Evolutionary conservation across 2,888 invertebrate genomes (phyloP).

Genomic region (Plagodis dolabraria): DNA sequence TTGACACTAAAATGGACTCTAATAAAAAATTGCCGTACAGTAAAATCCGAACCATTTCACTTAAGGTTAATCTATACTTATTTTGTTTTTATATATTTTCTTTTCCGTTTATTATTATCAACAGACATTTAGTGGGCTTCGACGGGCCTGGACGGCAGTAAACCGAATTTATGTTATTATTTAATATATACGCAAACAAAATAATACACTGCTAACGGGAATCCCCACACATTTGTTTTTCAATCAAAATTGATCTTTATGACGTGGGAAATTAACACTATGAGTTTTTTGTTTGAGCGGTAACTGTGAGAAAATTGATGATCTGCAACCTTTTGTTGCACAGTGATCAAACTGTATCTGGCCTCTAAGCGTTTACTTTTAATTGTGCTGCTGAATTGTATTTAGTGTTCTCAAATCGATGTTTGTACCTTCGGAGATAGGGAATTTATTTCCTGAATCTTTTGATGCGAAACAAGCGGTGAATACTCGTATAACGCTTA

Average conservation of each 20-base stretch:
- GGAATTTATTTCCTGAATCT: too few relatives aligned
- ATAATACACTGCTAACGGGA: constrained; percentile 28
- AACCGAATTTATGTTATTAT: constrained; percentile 46
- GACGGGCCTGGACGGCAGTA: constrained; percentile 39
- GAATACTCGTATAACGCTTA: too few relatives aligned
- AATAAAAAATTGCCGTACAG: not conserved
- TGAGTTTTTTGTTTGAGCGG: constrained; percentile 11
- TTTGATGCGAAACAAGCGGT: too few relatives aligned
- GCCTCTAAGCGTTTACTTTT: constrained; percentile 37
- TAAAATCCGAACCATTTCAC: constrained; percentile 27
- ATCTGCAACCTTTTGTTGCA: constrained; percentile 29
- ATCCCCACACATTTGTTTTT: constrained; percentile 20
- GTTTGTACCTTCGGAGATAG: too few relatives aligned
- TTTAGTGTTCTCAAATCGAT: constrained; percentile 1
- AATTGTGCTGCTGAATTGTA: constrained; percentile 31
- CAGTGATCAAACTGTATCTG: constrained; percentile 33
- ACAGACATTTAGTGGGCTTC: constrained; percentile 46
- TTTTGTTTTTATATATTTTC: constrained; percentile 45
- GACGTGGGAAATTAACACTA: constrained; percentile 13
- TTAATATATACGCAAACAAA: constrained; percentile 43
- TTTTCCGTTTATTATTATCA: constrained; percentile 48
- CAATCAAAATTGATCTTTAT: constrained; percentile 34
- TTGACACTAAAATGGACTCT: too few relatives aligned
- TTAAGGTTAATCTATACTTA: constrained; percentile 39
- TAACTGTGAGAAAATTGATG: constrained; percentile 14